phyloP scores from a whole-genome alignment of 64 coral and sea anemone species.

The Pocillopora damicornis region DNA sequence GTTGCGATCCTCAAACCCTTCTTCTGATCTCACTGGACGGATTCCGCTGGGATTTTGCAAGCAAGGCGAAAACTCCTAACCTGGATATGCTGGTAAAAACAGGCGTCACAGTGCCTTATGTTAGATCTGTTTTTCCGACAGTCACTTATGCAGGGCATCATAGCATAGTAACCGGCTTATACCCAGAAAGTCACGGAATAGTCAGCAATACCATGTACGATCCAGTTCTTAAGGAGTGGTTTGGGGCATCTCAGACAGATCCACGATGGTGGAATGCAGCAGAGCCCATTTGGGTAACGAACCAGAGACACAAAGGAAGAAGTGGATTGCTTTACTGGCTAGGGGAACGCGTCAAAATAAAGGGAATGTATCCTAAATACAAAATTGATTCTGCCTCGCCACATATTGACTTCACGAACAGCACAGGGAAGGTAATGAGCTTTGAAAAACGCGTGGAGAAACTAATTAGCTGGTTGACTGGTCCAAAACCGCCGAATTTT shows the following conservation, averaged over 20 bases:
- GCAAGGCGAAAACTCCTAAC: slow-evolving; percentile 60
- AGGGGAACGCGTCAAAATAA: slow-evolving; percentile 69
- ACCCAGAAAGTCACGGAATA: slow-evolving; percentile 84
- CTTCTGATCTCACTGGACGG: slow-evolving; percentile 90
- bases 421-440: slow-evolving; percentile 38
- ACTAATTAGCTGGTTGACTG: slow-evolving; percentile 57
- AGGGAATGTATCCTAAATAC: slow-evolving; percentile 45
- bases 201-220: slow-evolving; percentile 84
- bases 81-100: slow-evolving; percentile 65
- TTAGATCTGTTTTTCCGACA: slow-evolving; percentile 73
- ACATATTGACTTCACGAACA: slow-evolving; percentile 59
- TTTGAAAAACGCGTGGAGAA: slow-evolving; percentile 58
- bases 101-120: slow-evolving; percentile 62
- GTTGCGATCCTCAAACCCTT: not conserved
- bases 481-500: slow-evolving; percentile 68
- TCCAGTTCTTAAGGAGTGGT: slow-evolving; percentile 58
- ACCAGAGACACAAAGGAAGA: slow-evolving; percentile 65
- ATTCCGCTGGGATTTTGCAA: slow-evolving; percentile 88
- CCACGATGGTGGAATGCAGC: slow-evolving; percentile 79
- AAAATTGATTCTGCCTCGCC: slow-evolving; percentile 34
- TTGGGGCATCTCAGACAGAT: slow-evolving; percentile 64
- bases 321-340: slow-evolving; percentile 89
- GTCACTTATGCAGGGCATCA: slow-evolving; percentile 81
- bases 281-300: slow-evolving; percentile 88
- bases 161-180: slow-evolving; percentile 81